A percentile compares a stretch with the other conserved stretches of the same genome.
Conservation (phyloP, 2,797 vertebrate genomes). For the Gorsachius magnificus region DNA sequence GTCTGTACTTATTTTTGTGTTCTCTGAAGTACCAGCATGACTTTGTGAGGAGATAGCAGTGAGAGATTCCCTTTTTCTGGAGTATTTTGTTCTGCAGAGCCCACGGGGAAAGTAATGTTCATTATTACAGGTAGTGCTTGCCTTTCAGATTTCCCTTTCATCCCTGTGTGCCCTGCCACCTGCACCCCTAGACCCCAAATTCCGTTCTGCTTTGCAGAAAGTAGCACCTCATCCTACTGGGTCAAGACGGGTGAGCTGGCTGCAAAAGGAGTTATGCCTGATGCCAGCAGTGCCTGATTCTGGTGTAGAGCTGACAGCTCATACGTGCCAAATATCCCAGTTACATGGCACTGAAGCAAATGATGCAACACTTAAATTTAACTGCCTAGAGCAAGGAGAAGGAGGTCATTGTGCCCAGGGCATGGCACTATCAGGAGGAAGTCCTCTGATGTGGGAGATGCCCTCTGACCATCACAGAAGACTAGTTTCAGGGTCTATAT, state of each 20-base stretch:
- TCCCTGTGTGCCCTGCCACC: neutral
- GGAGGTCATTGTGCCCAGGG: neutral
- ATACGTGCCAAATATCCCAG: fast-evolving
- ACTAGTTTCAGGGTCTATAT: neutral
- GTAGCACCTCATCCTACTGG: neutral
- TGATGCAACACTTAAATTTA: neutral
- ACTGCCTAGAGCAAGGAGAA: neutral
- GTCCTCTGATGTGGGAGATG: neutral
- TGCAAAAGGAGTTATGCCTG: neutral
- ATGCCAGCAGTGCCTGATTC: neutral
- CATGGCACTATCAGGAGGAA: neutral
- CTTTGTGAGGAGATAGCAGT: neutral
- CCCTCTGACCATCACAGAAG: neutral
- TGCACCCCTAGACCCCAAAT: neutral
- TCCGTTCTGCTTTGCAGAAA: neutral
- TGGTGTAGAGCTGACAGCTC: neutral
- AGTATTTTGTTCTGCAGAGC: neutral
- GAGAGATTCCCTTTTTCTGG: neutral
- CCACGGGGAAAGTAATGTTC: neutral
- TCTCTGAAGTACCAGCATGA: neutral
- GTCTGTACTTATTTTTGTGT: neutral
- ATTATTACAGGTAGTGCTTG: fast-evolving
- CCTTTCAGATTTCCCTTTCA: neutral
- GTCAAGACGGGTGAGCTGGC: neutral
- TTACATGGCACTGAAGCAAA: neutral